Evolutionary conservation across 1,140 invertebrate genomes (phyloP).

Genomic region (Sitodiplosis mosellana): DNA sequence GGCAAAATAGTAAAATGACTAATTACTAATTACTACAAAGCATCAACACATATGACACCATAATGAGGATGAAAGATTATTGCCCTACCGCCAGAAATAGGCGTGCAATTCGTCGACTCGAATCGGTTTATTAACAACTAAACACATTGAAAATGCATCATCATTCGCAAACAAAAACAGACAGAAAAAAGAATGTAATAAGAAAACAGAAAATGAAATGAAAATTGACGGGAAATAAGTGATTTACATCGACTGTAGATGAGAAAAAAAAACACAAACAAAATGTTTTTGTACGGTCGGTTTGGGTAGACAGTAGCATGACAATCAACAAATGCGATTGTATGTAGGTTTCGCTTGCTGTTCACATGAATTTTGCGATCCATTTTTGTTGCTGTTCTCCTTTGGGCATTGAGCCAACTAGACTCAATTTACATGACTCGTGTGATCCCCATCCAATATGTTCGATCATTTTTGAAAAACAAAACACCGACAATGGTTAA

Average conservation of each 20-base stretch:
- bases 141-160: background rate
- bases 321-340: background rate
- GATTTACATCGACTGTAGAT: background rate
- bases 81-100: no score
- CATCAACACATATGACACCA: background rate
- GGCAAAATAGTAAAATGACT: background rate
- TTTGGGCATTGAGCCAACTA: background rate
- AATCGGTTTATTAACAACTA: conserved; percentile 1
- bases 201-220: background rate
- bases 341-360: background rate
- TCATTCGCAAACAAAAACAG: background rate
- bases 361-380: background rate
- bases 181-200: background rate
- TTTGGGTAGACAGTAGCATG: no score
- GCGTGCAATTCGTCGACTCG: no score
- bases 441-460: background rate
- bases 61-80: conserved; percentile 3
- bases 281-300: no score
- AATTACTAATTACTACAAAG: conserved; percentile 18
- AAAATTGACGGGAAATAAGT: background rate
- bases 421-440: background rate
- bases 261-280: no score
- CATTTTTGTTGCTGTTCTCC: no score
- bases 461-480: conserved; percentile 1
- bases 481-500: no score